phyloP scores from a whole-genome alignment of 1,140 invertebrate genomes.

The Magallana gigas region DNA sequence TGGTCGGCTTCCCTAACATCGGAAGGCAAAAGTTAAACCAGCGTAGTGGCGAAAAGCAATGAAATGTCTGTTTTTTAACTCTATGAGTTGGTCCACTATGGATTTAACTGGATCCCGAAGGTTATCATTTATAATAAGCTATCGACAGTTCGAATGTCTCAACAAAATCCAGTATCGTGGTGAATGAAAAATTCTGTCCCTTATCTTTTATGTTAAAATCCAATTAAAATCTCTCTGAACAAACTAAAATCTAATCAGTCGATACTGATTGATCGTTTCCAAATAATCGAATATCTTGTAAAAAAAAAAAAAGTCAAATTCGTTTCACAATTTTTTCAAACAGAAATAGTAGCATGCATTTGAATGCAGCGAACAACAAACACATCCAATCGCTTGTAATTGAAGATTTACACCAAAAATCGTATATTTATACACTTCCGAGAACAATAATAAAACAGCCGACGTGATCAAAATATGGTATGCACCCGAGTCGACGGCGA shows the following conservation, averaged over 20 bases:
- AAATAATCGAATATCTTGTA: not conserved
- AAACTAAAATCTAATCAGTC: not conserved
- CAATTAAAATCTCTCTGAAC: not conserved
- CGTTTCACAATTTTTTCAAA: too few species aligned
- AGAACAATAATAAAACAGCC: not conserved
- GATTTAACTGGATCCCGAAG: not conserved
- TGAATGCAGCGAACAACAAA: too few species aligned
- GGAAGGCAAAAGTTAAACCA: too few species aligned
- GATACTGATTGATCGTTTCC: not conserved
- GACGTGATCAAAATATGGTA: not conserved
- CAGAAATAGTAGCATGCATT: too few species aligned
- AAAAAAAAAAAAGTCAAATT: too few species aligned
- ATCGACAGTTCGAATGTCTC: not conserved
- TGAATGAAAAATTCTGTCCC: slow-evolving; percentile 17
- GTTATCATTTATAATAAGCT: slow-evolving; percentile 5
- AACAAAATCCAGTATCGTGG: not conserved
- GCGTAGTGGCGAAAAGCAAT: too few species aligned
- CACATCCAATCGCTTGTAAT: too few species aligned
- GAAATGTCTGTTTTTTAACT: not conserved
- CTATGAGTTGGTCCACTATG: not conserved
- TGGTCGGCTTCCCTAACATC: too few species aligned
- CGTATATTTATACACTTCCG: too few species aligned
- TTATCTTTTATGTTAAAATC: slow-evolving; percentile 35
- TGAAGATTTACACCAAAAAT: too few species aligned
- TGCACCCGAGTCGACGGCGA: not conserved